Evolutionary conservation across 2,888 invertebrate genomes (phyloP).

Genomic region (Carpatolechia fugitivella): DNA sequence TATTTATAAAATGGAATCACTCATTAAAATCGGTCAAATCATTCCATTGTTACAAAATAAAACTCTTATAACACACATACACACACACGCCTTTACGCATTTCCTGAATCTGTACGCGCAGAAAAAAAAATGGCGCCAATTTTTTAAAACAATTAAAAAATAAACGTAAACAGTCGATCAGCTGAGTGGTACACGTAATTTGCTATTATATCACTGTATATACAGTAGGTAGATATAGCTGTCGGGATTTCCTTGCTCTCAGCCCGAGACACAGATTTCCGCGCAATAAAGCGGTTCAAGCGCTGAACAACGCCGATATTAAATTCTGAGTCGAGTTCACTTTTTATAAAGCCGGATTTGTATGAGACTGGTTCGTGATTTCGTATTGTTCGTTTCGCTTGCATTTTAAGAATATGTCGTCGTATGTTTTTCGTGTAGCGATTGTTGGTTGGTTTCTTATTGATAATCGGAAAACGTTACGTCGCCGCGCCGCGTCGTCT

Average conservation of each 20-base stretch:
- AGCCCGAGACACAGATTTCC: constrained; percentile 52
- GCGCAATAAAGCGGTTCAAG: constrained; percentile 43
- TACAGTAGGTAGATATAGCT: constrained; percentile 36
- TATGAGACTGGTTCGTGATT: neutral
- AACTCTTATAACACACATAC: too few species aligned
- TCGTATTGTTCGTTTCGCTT: neutral
- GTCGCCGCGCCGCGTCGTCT: too few species aligned
- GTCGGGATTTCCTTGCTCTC: constrained; percentile 59
- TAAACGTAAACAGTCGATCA: constrained; percentile 55
- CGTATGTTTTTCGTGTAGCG: too few species aligned
- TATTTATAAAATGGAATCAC: too few species aligned
- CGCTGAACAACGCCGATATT: constrained; percentile 34
- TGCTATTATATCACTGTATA: constrained; percentile 54
- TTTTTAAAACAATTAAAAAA: constrained; percentile 23
- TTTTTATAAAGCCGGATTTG: constrained; percentile 1
- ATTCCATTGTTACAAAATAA: too few species aligned
- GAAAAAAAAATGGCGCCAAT: constrained; percentile 20
- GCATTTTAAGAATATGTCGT: too few species aligned
- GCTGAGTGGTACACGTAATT: constrained; percentile 65
- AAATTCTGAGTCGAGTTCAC: neutral
- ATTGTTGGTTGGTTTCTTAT: too few species aligned
- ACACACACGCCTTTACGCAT: too few species aligned
- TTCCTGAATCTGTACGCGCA: constrained; percentile 1
- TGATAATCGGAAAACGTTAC: too few species aligned
- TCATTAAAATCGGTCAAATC: too few species aligned